Evolutionary conservation across 2,113 vertebrate species (phyloP).

Genomic region (Micromys minutus): DNA sequence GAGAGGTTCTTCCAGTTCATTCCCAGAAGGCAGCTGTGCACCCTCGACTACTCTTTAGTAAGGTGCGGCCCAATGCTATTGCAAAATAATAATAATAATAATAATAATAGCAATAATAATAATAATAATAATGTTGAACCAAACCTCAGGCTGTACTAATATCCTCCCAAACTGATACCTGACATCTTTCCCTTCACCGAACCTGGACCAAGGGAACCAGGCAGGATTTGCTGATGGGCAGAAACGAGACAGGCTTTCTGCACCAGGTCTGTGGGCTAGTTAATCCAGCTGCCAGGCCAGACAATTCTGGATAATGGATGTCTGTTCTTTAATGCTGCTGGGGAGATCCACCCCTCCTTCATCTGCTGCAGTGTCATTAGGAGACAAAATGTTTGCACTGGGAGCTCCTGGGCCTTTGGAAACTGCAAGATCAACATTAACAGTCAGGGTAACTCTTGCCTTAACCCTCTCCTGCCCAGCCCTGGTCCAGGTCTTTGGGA

Average conservation of each 20-base stretch:
- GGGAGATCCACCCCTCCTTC: constrained; percentile 64
- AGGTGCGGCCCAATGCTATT: neutral
- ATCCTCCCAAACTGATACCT: neutral
- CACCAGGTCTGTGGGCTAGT: neutral
- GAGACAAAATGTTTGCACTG: constrained; percentile 76
- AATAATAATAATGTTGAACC: neutral
- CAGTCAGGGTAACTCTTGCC: neutral
- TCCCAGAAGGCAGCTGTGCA: neutral
- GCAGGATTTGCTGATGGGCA: neutral
- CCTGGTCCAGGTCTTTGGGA: neutral
- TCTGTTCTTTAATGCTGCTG: constrained; percentile 46
- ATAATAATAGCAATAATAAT: too few species aligned
- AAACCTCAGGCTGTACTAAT: neutral
- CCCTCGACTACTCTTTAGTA: neutral
- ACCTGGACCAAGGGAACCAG: neutral
- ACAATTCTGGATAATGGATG: constrained; percentile 54
- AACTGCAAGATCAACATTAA: constrained; percentile 47
- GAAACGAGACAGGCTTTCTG: fast-evolving
- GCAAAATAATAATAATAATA: too few species aligned
- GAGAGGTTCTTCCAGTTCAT: neutral
- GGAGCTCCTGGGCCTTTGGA: constrained; percentile 51
- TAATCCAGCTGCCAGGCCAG: neutral
- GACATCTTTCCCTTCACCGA: neutral
- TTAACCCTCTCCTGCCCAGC: constrained; percentile 31
- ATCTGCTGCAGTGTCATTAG: constrained; percentile 70